These are phyloP conservation scores for Semaprochilodus insignis DNA, from an alignment of 2,797 vertebrate genomes.

Conservation along the genomic window DNA sequence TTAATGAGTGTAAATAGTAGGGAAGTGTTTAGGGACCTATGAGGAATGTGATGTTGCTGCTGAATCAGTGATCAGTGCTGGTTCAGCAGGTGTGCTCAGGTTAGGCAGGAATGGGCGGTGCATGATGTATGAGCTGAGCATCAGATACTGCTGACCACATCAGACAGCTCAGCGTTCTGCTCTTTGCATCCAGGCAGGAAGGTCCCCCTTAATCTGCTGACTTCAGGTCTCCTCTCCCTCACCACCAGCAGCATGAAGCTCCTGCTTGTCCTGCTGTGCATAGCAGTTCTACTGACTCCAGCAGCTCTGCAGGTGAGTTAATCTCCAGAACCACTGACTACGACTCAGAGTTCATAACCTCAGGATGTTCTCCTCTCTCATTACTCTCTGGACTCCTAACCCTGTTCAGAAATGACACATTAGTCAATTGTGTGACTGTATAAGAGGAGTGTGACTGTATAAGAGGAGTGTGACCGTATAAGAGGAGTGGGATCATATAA, in stretches of 20 bases:
- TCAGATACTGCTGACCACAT: neutral
- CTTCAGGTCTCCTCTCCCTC: neutral
- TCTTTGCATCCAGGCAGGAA: neutral
- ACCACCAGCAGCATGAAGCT: slow-evolving; percentile 14
- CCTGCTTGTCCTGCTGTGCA: neutral
- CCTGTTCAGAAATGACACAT: no score
- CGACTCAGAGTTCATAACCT: no score
- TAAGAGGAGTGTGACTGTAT: no score
- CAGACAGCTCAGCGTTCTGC: neutral
- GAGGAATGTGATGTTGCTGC: no score
- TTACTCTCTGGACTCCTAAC: no score
- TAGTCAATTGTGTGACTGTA: no score
- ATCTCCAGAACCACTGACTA: neutral
- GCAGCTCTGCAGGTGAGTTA: slow-evolving; percentile 13
- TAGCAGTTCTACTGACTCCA: neutral
- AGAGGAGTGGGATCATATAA: no score
- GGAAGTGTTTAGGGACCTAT: no score
- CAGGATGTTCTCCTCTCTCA: no score
- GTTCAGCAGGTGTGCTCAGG: slow-evolving; percentile 19
- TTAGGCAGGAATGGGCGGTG: neutral
- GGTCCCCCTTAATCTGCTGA: neutral
- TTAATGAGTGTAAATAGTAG: no score
- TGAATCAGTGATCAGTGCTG: neutral
- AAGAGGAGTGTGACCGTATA: no score
- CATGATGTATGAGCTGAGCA: neutral